Evolutionary conservation across 2,797 vertebrate genomes (phyloP), one percentile per base, ranked within the genome.

Genomic region (Triplophysa bombifrons): DNA sequence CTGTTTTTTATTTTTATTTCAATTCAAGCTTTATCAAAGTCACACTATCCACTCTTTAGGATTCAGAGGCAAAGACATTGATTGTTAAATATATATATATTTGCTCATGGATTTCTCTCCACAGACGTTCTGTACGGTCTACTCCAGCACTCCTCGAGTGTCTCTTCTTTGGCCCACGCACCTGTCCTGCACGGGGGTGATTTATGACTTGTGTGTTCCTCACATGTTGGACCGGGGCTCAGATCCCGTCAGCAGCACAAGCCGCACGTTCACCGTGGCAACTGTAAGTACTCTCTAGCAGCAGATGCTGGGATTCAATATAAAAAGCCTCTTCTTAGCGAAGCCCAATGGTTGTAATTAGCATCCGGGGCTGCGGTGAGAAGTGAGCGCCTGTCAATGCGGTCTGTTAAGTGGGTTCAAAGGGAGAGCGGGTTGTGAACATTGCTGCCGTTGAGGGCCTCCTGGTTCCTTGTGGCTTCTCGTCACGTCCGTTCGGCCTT

Each of bases 391-490:
- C 81, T 84, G 84, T 89, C 84, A 73, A 86, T 86, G 85, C 65
- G 17, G 76, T 67, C 68, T 87, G 85, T 85, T 84, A 86, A 90
- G 74, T 84, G 87, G 91, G 87, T 92, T 90, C 84, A 88, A 81
- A 90, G 87, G 84, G 85, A 82, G 74, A 86, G 67, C 55, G n/a
- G 65, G 80, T 3, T 13, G 46, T 14, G 46, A 48, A 48, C 12
- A 82, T 78, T 83, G n/a, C 41, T 61, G 51, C 74, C 38, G 72
- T 86, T 86, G 87, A 80, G 80, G 53, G 70, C 87, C 78, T 85
- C 85, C 80, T 87, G 88, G 91, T 92, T 93, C 88, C 91, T 90
- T 86, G 74, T 85, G 86, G 70, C 86, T 88, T 83, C 83, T 83
- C 83, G 87, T 90, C 85, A 73, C 87, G 87, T 90, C 91, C 88